Conservation (phyloP, 2,113 vertebrate genomes). For the Gobius niger region DNA sequence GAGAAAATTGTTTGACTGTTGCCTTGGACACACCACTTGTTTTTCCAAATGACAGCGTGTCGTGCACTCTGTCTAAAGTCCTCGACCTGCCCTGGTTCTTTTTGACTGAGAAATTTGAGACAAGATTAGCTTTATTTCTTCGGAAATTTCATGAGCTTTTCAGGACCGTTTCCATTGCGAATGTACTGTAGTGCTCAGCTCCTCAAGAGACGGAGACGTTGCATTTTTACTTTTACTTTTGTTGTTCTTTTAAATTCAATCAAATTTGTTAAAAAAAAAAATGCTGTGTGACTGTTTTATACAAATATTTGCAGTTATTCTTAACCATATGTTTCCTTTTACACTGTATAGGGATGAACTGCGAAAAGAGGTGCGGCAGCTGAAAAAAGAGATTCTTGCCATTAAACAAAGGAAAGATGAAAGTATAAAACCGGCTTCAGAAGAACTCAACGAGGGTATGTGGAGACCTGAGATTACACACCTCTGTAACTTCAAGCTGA, state of each 20-base stretch:
- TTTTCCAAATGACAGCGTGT: slow-evolving; percentile 66
- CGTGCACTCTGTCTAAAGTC: slow-evolving; percentile 54
- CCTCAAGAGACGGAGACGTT: too few relatives aligned
- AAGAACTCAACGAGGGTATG: slow-evolving; percentile 80
- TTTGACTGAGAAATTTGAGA: too few relatives aligned
- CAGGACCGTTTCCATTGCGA: too few relatives aligned
- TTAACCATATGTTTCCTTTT: slow-evolving; percentile 15
- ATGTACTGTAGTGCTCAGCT: too few relatives aligned
- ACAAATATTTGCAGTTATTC: not conserved
- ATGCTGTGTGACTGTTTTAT: not conserved
- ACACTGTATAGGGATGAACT: slow-evolving; percentile 87
- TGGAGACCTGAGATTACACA: slow-evolving; percentile 1
- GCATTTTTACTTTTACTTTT: not conserved
- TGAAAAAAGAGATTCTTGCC: slow-evolving; percentile 92
- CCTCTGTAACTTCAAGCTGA: not conserved
- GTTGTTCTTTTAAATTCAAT: not conserved
- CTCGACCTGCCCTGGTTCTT: not conserved
- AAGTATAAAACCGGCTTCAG: slow-evolving; percentile 61
- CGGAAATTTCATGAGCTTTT: too few relatives aligned
- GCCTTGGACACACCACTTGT: slow-evolving; percentile 65
- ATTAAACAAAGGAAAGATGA: slow-evolving; percentile 90
- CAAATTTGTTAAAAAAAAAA: not conserved
- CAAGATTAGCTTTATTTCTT: too few relatives aligned
- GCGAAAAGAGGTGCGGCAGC: slow-evolving; percentile 88
- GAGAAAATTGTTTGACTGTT: slow-evolving; percentile 71